Percentiles rank a stretch among this genome's conserved stretches.
These are phyloP conservation scores for Antheraea assamensis DNA, from an alignment of 2,888 invertebrate genomes.

Conservation along the genomic window DNA sequence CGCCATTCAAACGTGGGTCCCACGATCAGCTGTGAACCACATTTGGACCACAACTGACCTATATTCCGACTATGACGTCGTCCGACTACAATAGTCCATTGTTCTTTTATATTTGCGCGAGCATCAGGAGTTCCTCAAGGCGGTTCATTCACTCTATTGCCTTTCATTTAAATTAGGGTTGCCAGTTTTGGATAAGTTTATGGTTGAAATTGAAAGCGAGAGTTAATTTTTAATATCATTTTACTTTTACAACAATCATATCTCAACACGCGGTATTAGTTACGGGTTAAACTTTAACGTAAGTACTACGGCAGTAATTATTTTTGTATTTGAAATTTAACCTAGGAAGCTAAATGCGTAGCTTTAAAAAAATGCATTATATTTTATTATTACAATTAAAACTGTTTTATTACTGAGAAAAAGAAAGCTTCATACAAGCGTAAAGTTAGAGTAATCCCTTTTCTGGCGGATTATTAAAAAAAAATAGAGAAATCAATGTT, in stretches of 20 bases:
- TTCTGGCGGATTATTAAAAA: not conserved
- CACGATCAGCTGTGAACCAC: slow-evolving; percentile 76
- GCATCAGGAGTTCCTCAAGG: slow-evolving; percentile 77
- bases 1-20: slow-evolving; percentile 43
- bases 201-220: slow-evolving; percentile 20
- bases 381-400: not conserved
- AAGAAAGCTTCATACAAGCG: no score
- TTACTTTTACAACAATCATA: not conserved
- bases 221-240: slow-evolving; percentile 12
- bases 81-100: slow-evolving; percentile 79
- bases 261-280: not conserved
- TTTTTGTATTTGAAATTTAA: not conserved
- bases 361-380: not conserved
- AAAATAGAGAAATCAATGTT: no score
- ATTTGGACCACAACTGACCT: slow-evolving; percentile 77
- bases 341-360: not conserved
- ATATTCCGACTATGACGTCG: slow-evolving; percentile 78
- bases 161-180: slow-evolving; percentile 42
- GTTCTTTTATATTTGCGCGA: slow-evolving; percentile 79
- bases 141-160: slow-evolving; percentile 77
- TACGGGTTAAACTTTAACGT: not conserved
- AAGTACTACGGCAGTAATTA: not conserved
- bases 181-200: slow-evolving; percentile 20
- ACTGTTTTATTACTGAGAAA: not conserved
- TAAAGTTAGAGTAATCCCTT: not conserved